These are phyloP conservation scores for Apogon talboti DNA, from an alignment of 2,797 vertebrate genomes.

Conservation along the genomic window DNA sequence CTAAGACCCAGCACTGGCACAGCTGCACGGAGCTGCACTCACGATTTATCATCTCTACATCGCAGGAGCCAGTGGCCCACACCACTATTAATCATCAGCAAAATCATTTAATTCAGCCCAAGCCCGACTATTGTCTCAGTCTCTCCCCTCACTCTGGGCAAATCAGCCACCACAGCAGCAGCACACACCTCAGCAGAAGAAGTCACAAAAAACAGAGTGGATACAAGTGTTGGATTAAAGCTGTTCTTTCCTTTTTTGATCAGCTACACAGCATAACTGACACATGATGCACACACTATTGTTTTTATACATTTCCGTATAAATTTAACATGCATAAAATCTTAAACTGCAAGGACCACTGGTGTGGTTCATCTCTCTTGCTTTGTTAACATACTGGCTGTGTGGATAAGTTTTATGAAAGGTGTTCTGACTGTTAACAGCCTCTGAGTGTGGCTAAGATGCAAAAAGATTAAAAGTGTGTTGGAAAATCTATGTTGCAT, in stretches of 20 bases:
- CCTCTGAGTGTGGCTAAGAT: slow-evolving; percentile 15
- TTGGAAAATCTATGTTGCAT: slow-evolving; percentile 47
- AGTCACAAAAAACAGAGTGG: slow-evolving; percentile 50
- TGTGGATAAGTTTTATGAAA: slow-evolving; percentile 30
- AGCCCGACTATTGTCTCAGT: slow-evolving; percentile 82
- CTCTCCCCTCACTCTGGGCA: slow-evolving; percentile 70
- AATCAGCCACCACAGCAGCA: slow-evolving; percentile 72
- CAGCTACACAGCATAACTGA: slow-evolving; percentile 33
- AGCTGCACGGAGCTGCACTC: slow-evolving; percentile 81
- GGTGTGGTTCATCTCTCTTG: slow-evolving; percentile 20
- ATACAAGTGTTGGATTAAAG: slow-evolving; percentile 57
- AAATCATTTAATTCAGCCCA: slow-evolving; percentile 85
- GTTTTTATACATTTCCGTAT: slow-evolving; percentile 8
- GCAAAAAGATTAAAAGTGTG: slow-evolving; percentile 18
- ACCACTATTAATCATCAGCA: slow-evolving; percentile 85
- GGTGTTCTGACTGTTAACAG: slow-evolving; percentile 25
- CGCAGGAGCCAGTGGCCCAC: slow-evolving; percentile 80
- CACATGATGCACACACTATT: slow-evolving; percentile 47
- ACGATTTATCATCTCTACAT: slow-evolving; percentile 85
- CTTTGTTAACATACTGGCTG: slow-evolving; percentile 33
- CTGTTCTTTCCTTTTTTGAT: slow-evolving; percentile 18
- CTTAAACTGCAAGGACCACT: slow-evolving; percentile 1
- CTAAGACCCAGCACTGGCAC: slow-evolving; percentile 81
- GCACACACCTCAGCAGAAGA: slow-evolving; percentile 59
- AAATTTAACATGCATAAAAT: slow-evolving; percentile 27